Base-by-base conservation (phyloP, 2,113 vertebrate species). In the Trematomus loennbergii region DNA sequence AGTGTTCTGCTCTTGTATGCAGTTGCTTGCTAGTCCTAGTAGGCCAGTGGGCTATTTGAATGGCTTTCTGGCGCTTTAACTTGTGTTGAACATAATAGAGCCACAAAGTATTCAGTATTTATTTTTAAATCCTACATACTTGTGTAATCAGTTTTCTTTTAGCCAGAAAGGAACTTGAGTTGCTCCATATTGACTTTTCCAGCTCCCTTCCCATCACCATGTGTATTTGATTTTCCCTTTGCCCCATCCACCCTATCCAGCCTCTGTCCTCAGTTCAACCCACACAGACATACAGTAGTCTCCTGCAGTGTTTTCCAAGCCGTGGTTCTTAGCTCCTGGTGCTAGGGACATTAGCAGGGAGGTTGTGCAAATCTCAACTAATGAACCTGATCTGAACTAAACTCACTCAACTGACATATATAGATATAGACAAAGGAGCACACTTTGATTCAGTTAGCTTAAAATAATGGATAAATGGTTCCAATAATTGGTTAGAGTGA, bases 281-380 rank as follows among this genome's bases (percentile, higher is more conserved):
- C 77, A 48, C 7, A 12, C 82, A 25, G 11, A 69, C 16, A 18
- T 29, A 59, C 9, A 50, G 40, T 59, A 52, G 15, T 81, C 12
- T 59, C 17, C 77, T 2, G 54, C 78, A 72, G 86, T 75, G 76
- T 49, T 78, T 86, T 66, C 75, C 79, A 83, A 72, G 72, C 53
- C 50, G 48, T 25, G 25, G 25, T 25, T 16, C 12, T 0, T 5
- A 1, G 17, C 3, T 25, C 25, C 46, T 13, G 12, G 4, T 2
- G 1, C 5, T 16, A 18, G n/a, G 10, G 1, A 16, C 13, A 5
- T 1, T 59, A 18, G 2, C 15, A 18, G 13, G 13, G 20, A 11
- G 9, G 18, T 25, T 49, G 25, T 59, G 18, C 20, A 64, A 46
- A 22, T 29, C 29, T 25, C 29, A 68, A 10, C 18, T 18, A 16